Base-by-base conservation (phyloP, 2,113 vertebrate species). In the Stictonetta naevosa region DNA sequence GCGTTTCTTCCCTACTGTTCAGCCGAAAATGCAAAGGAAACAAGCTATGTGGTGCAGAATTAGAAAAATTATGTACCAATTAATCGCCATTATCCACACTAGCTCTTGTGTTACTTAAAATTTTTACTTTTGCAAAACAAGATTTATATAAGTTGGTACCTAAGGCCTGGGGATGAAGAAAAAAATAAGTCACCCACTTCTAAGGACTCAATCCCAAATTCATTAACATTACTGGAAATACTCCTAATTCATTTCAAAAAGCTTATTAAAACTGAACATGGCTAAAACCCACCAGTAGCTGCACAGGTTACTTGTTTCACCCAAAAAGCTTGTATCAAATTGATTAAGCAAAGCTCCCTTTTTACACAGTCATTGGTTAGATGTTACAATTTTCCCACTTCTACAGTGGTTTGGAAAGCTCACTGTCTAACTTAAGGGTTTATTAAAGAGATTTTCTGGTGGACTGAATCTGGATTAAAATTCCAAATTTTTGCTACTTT, bases 221-320 rank as follows among this genome's bases (percentile, higher is more conserved):
- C 52, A 52, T 20, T 48, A 73, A 36, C 23, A 10, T 6, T 31
- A 72, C 4, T 34, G 12, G 18, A 91, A 68, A 68, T 59, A 46
- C 4, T 36, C 10, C 6, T 20, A 52, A 50, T 0, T 48, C 29
- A 62, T 8, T 85, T 86, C 33, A 71, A 28, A 3, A 2, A 1
- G 4, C 14, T 40, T 63, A 86, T 16, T 3, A n/a, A 77, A 87
- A 38, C 31, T 1, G 2, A 20, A 28, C 64, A 36, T 22, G 5
- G 8, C n/a, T 76, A 73, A 67, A 84, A 77, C 31, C 1, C 26
- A 76, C 15, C 26, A 66, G 44, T 5, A 80, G 15, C 67, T 79
- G 34, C 5, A 36, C 5, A 23, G 1, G 0, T 13, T 5, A 55
- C 25, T 83, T 80, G n/a, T 66, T 92, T 28, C 44, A 2, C 18